These are phyloP conservation scores for Drosophila neutralis DNA, from an alignment of 2,888 invertebrate genomes.

Conservation along the genomic window DNA sequence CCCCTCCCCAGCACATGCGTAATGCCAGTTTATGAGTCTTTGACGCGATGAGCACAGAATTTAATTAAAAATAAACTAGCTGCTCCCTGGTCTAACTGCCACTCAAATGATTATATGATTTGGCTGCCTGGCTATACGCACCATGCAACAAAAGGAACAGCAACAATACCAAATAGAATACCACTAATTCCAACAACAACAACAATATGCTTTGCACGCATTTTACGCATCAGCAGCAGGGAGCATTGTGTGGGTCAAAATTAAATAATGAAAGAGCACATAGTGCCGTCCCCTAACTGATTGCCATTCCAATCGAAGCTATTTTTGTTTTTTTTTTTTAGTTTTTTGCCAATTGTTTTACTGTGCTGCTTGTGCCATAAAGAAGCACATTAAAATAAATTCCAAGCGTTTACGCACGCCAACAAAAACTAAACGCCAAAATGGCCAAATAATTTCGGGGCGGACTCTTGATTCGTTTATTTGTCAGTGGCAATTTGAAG, in stretches of 20 bases:
- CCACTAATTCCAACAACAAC: conserved; percentile 9
- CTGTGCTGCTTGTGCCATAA: conserved; percentile 36
- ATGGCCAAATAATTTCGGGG: conserved; percentile 21
- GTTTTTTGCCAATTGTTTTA: conserved; percentile 17
- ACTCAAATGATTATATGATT: conserved; percentile 58
- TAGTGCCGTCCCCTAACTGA: conserved; percentile 29
- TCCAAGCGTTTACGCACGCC: conserved; percentile 15
- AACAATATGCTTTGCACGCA: conserved; percentile 1
- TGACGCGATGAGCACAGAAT: conserved; percentile 42
- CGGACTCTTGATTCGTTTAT: conserved; percentile 9
- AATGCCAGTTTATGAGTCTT: conserved; percentile 63
- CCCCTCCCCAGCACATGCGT: conserved; percentile 47
- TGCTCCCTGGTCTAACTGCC: conserved; percentile 11
- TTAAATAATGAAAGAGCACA: conserved; percentile 57
- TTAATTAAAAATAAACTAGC: conserved; percentile 74
- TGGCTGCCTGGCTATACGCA: conserved; percentile 16
- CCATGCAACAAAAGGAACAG: background rate
- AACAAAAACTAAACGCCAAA: conserved; percentile 11
- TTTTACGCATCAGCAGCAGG: conserved; percentile 41
- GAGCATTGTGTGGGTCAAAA: conserved; percentile 56
- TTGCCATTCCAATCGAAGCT: conserved; percentile 41
- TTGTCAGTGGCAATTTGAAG: conserved; percentile 24
- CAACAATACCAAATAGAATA: conserved; percentile 17
- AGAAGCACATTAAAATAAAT: conserved; percentile 13
- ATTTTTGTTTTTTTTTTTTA: background rate